Evolutionary conservation across 2,888 invertebrate genomes (phyloP).

Genomic region (Azorinus chamasolen): DNA sequence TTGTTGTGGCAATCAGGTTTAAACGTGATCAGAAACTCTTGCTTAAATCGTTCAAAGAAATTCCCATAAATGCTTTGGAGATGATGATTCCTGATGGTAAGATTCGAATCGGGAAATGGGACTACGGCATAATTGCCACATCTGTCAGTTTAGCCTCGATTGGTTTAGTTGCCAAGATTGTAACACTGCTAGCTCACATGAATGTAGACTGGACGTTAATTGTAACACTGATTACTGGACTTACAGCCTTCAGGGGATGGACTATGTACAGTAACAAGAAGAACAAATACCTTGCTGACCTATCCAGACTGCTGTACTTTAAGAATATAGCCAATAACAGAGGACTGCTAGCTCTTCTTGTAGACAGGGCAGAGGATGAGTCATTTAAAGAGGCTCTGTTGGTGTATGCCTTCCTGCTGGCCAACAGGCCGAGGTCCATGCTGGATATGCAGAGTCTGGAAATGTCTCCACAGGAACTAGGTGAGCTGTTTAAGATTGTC

Average conservation of each 20-base stretch:
- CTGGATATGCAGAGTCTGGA: conserved; percentile 48
- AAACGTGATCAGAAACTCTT: conserved; percentile 85
- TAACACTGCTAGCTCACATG: conserved; percentile 76
- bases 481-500: conserved; percentile 15
- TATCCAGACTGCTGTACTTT: conserved; percentile 82
- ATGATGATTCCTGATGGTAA: conserved; percentile 84
- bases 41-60: conserved; percentile 85
- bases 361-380: conserved; percentile 85
- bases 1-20: conserved; percentile 83
- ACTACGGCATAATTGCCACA: conserved; percentile 76
- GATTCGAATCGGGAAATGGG: conserved; percentile 77
- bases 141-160: conserved; percentile 69
- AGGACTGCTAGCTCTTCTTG: conserved; percentile 82
- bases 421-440: conserved; percentile 72
- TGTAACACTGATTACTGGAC: conserved; percentile 74
- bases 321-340: conserved; percentile 85
- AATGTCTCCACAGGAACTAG: conserved; percentile 56
- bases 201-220: conserved; percentile 78
- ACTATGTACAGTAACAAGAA: conserved; percentile 79
- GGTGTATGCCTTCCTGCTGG: conserved; percentile 82
- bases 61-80: conserved; percentile 81
- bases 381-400: conserved; percentile 84
- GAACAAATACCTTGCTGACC: conserved; percentile 80
- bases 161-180: conserved; percentile 80
- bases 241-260: conserved; percentile 74